Evolutionary conservation across 2,888 invertebrate genomes (phyloP), one percentile per base, ranked within the genome.

Genomic region (Iselma pallidipennis): DNA sequence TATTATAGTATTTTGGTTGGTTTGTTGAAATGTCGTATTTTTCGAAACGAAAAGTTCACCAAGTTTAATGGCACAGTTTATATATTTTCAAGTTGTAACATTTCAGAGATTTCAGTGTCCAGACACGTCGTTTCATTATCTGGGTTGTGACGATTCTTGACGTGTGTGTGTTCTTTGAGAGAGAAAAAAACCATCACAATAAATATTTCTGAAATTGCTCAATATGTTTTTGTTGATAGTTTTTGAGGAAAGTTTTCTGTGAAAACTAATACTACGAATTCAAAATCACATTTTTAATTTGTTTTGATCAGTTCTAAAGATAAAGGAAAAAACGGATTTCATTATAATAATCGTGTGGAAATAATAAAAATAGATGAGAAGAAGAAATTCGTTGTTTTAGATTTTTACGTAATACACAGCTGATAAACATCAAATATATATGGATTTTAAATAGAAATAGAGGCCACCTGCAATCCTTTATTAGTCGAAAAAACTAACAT

Each of bases 31-130:
- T 45, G 2, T 45, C 4, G 9, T 23, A 4, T 21, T 45, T 45
- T 45, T 45, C 45, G 45, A n/a, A 45, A 45, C 14, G 67, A 59
- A 66, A 69, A 66, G 75, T 75, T 76, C 75, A 75, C 68, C 68
- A 65, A 74, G 76, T 76, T 76, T 75, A 76, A 71, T 75, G 75
- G 70, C 76, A 75, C 71, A 75, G 66, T 73, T 76, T 71, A 67
- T 59, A 59, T 52, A 57, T 59, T 63, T 66, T 57, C 63, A 61
- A 63, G 61, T 59, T 63, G 57, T 51, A 57, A 58, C 45, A 57
- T 57, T 54, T 59, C 55, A 55, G 21, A 23, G 21, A 23, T 45
- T 45, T 45, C 45, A 45, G 61, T 64, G 63, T 63, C 61, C 59
- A 50, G 71, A 68, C 69, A 67, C 63, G 61, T 57, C 55, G 31